Evolutionary conservation across 2,888 invertebrate genomes (phyloP), one percentile per base, ranked within the genome.

Genomic region (Xylota segnis): DNA sequence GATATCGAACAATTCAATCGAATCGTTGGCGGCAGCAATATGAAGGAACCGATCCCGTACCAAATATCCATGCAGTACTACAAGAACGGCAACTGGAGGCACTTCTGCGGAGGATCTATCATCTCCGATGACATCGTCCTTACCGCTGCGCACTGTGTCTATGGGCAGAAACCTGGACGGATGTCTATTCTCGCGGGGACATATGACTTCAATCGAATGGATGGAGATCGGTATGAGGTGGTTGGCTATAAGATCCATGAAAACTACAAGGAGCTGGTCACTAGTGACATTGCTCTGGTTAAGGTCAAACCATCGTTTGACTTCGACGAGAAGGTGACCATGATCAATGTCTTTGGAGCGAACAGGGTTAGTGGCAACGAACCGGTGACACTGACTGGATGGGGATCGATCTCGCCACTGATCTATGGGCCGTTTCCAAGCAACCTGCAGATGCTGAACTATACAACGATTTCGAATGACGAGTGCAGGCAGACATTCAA

Each of bases 71-170:
- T 83, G 29, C 74, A 83, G 59, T 34, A 90, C 65, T 88, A 87
- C 7, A 77, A 50, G n/a, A 88, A 87, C 3, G 83, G 68, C 0
- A 79, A 83, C 14, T 87, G 82, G 79, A 68, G 84, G n/a, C 89
- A 89, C 40, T 90, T 89, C 59, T 92, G 92, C 72, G 91, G 91
- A 4, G 92, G 91, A n/a, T 88, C 89, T 0, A 91, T 92, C 12
- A 88, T 91, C 9, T 76, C 87, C 16, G 87, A 88, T n/a, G 77
- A 89, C 7, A 88, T 90, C 45, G 89, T 92, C 1, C 37, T 92
- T n/a, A 90, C 90, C 0, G 90, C 92, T 0, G 92, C 92, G 0
- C 92, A 92, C 83, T 92, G 92, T 79, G 87, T 89, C 3, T 10
- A 86, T 3, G 87, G 65, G 7, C 40, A 81, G 1, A 37, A 16